Conservation (phyloP, 2,888 invertebrate genomes). For the Eustalomyia histrio region DNA sequence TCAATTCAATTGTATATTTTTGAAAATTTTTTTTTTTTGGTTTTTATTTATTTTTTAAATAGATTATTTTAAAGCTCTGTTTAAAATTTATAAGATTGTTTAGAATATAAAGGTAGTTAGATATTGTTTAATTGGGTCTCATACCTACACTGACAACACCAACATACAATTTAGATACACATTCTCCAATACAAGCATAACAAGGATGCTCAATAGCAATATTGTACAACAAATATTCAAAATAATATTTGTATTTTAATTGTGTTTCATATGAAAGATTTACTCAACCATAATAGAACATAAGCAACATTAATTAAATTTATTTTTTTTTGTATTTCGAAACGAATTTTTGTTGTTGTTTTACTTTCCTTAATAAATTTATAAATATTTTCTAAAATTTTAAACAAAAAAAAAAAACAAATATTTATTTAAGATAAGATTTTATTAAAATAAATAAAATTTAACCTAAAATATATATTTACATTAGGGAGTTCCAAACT, state of each 20-base stretch:
- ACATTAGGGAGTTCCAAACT: no score
- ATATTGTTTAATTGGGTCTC: slow-evolving; percentile 40
- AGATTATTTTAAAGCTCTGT: no score
- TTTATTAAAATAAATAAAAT: neutral
- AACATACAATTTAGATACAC: neutral
- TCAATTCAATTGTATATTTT: no score
- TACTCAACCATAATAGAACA: slow-evolving; percentile 52
- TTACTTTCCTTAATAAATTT: slow-evolving; percentile 7
- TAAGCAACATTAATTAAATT: slow-evolving; percentile 45
- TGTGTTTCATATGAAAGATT: slow-evolving; percentile 50
- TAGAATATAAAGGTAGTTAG: slow-evolving; percentile 21
- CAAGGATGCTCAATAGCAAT: neutral
- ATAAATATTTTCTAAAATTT: neutral
- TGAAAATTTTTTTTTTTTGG: no score
- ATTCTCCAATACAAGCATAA: neutral
- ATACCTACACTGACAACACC: neutral
- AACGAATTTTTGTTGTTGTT: slow-evolving; percentile 2
- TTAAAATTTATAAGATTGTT: no score
- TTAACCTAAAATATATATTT: no score
- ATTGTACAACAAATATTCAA: slow-evolving; percentile 26
- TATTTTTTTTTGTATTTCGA: slow-evolving; percentile 13
- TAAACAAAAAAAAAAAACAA: neutral
- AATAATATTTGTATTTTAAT: slow-evolving; percentile 55
- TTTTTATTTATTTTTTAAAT: no score
- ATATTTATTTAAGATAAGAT: neutral